A percentile compares a stretch with the other conserved stretches of the same genome.
These are phyloP conservation scores for Platysternon megacephalum DNA, from an alignment of 2,113 vertebrate genomes.

Conservation along the genomic window DNA sequence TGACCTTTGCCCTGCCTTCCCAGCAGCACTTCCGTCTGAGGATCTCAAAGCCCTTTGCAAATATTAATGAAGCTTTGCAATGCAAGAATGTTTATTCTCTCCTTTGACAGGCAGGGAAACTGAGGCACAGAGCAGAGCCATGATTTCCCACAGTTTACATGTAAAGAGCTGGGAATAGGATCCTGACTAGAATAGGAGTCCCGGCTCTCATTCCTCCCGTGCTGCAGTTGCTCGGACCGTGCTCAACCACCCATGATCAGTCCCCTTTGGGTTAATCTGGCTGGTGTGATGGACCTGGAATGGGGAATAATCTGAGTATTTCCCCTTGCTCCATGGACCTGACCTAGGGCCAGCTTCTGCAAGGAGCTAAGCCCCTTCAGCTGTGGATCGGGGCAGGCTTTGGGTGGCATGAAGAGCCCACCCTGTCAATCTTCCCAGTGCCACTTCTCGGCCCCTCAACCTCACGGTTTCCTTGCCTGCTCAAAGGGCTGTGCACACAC, in stretches of 20 bases:
- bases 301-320: neutral
- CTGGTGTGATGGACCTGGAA: neutral
- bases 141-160: too few species aligned
- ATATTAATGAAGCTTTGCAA: neutral
- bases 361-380: neutral
- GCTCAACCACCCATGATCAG: neutral
- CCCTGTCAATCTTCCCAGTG: neutral
- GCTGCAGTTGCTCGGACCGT: neutral
- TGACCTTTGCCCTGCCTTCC: neutral
- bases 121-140: neutral
- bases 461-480: neutral
- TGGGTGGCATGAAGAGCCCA: neutral
- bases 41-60: neutral
- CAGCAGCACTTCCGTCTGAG: neutral
- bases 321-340: neutral
- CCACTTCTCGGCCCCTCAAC: neutral
- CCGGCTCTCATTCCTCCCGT: neutral
- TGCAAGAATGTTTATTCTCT: neutral
- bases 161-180: neutral
- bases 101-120: neutral
- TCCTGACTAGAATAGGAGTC: neutral
- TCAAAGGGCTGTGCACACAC: neutral
- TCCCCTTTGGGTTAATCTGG: neutral
- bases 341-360: neutral
- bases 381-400: neutral